Evolutionary conservation across 1,140 invertebrate species (phyloP), one percentile per base, ranked within the genome.

Genomic region (Contarinia nasturtii): DNA sequence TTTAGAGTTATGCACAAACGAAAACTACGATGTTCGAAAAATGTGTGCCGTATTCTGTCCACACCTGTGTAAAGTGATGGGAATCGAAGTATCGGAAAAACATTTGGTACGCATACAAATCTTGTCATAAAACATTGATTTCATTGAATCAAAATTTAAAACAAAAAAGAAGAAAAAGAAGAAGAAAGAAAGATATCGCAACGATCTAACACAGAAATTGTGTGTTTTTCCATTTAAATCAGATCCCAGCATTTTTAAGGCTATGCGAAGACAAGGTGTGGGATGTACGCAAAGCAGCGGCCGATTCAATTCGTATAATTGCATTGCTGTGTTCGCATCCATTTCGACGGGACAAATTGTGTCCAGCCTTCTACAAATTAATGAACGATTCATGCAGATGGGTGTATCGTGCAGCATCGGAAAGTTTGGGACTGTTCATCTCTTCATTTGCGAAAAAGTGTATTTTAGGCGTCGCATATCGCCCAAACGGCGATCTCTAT

Each of bases 201-300:
- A n/a, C n/a, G n/a, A 12, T 14, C 45, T 46, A 11, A 21, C 33
- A n/a, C n/a, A 17, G 18, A 46, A 27, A 46, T 19, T 43, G 5
- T 43, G 5, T 7, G 10, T 41, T 12, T 10, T 41, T 43, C 41
- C 19, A 43, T 43, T 21, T 21, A 18, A 17, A 15, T 4, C 18
- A 43, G 47, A 22, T 48, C 7, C 47, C 47, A 8, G n/a, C 11
- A 43, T 48, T 48, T 48, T 21, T 44, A 1, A 38, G 33, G 43
- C 12, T 48, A 2, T 48, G 47, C 15, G 47, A 48, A 10, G 47
- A 48, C 43, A 33, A 21, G 12, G 19, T 19, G 19, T 48, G 47
- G 47, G 33, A 33, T 43, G 41, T 48, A 34, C 47, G 47, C 7
- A 48, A 48, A 33, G 34, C 37, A 20, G 37, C 38, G n/a, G 47